Evolutionary conservation across 1,140 invertebrate genomes (phyloP), one percentile per base, ranked within the genome.

Genomic region (Drosophila suzukii): DNA sequence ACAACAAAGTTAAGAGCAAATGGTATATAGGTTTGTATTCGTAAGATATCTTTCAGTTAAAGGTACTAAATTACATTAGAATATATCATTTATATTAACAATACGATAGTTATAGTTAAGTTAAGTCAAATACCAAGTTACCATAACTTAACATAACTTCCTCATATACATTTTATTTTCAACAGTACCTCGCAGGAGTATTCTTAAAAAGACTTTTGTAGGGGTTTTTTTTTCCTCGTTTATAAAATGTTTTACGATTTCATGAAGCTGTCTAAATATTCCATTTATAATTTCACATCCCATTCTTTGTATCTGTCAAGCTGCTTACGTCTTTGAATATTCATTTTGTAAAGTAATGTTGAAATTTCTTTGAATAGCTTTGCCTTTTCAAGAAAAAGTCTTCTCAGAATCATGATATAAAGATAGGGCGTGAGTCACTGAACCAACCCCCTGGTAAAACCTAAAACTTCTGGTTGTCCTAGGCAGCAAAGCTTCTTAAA

Each of bases 401-500:
- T 51, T 11, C 5, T 12, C 11, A 13, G 11, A 15, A 46, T 34
- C 12, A 27, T 27, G n/a, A 46, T 17, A 27, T n/a, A 15, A 15
- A 4, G 20, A 30, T 53, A 36, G 36, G 47, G 47, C 17, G 65
- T 66, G 60, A 65, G 38, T 47, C 65, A 63, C 13, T 39, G 34
- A 44, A 36, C 7, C 44, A 36, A 43, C 46, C 63, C 30, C 46
- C 46, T 39, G 17, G 27, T 34, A 15, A 41, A 66, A 41, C 58
- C 58, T 17, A 17, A 43, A 27, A 36, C 32, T 36, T 44, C 20
- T 47, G 71, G 54, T 75, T 75, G 44, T 38, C 60, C 53, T 59
- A 66, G 49, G 36, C 73, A 75, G 44, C 6, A 70, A 75, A 57
- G 55, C 32, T 32, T 13, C 46, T 73, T 62, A 12, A 10, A 24